Evolutionary conservation across 2,113 vertebrate genomes (phyloP).

Genomic region (Clarias gariepinus): DNA sequence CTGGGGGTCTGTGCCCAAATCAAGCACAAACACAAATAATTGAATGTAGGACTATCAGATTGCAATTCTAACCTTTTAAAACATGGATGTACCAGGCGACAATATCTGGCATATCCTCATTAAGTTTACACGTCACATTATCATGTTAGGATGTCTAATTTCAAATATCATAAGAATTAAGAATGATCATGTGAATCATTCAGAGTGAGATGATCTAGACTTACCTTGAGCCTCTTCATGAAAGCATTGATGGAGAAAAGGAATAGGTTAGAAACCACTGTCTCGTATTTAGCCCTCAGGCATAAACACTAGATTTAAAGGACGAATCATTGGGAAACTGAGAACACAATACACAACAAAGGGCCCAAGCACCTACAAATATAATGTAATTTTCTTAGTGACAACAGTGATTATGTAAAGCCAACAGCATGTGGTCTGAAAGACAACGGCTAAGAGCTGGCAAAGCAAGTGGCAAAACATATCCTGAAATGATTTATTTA

Average conservation of each 20-base stretch:
- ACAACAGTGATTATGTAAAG: slow-evolving; percentile 24
- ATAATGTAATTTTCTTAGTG: slow-evolving; percentile 1
- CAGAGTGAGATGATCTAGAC: slow-evolving; percentile 34
- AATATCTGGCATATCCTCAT: neutral
- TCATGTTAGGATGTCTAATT: neutral
- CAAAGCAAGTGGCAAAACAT: slow-evolving; percentile 1
- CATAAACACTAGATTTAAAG: slow-evolving; percentile 49
- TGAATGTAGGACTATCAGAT: slow-evolving; percentile 39
- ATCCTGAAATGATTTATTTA: slow-evolving; percentile 6
- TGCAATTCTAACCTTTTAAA: slow-evolving; percentile 1
- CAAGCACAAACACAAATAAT: slow-evolving; percentile 69
- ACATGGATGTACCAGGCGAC: neutral
- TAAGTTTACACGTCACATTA: neutral
- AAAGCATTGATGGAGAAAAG: slow-evolving; percentile 79
- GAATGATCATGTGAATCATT: neutral
- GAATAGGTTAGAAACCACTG: slow-evolving; percentile 53
- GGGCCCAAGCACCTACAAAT: slow-evolving; percentile 29
- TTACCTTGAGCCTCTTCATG: slow-evolving; percentile 97
- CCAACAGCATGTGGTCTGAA: slow-evolving; percentile 19
- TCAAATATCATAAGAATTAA: neutral
- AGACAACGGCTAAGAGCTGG: slow-evolving; percentile 1
- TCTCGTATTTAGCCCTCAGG: slow-evolving; percentile 48
- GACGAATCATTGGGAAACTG: slow-evolving; percentile 59
- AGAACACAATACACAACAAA: slow-evolving; percentile 60
- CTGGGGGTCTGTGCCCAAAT: slow-evolving; percentile 91